Percentiles rank a stretch among this genome's conserved stretches.
phyloP scores from a whole-genome alignment of 1,140 invertebrate genomes.

The Leptoteleia sp. region DNA sequence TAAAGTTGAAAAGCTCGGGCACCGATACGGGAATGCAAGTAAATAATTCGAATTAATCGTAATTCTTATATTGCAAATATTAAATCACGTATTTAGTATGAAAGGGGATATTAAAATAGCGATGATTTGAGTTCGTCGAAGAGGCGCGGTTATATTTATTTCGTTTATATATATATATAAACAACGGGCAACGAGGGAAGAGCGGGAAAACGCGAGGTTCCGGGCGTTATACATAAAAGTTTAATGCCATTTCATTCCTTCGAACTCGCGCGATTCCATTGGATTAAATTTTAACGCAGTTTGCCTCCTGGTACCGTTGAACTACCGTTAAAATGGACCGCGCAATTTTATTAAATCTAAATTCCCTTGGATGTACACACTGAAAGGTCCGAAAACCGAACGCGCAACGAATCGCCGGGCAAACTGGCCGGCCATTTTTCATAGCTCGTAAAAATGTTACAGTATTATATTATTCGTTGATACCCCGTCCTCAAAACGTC shows the following conservation, averaged over 20 bases:
- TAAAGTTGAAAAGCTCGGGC: too few relatives aligned
- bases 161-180: too few relatives aligned
- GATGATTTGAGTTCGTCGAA: too few relatives aligned
- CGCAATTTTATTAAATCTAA: slow-evolving; percentile 24
- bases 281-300: slow-evolving; percentile 25
- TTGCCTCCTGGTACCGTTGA: slow-evolving; percentile 10
- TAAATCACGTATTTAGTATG: too few relatives aligned
- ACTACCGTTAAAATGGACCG: slow-evolving; percentile 40
- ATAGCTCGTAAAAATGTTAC: slow-evolving; percentile 43
- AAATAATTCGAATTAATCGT: too few relatives aligned
- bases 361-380: slow-evolving; percentile 8
- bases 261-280: slow-evolving; percentile 3
- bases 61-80: too few relatives aligned
- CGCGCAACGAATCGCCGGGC: slow-evolving; percentile 5
- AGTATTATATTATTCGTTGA: slow-evolving; percentile 44
- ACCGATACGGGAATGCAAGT: too few relatives aligned
- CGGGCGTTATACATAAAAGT: neutral
- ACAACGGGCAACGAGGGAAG: too few relatives aligned
- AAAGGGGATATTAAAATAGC: too few relatives aligned
- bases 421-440: slow-evolving; percentile 20
- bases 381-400: slow-evolving; percentile 32
- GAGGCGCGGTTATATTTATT: too few relatives aligned
- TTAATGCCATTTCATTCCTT: slow-evolving; percentile 1
- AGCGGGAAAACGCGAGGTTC: neutral
- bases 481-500: slow-evolving; percentile 33